These are phyloP conservation scores for Gallirallus australis DNA, from an alignment of 2,797 vertebrate species.

Conservation along the genomic window DNA sequence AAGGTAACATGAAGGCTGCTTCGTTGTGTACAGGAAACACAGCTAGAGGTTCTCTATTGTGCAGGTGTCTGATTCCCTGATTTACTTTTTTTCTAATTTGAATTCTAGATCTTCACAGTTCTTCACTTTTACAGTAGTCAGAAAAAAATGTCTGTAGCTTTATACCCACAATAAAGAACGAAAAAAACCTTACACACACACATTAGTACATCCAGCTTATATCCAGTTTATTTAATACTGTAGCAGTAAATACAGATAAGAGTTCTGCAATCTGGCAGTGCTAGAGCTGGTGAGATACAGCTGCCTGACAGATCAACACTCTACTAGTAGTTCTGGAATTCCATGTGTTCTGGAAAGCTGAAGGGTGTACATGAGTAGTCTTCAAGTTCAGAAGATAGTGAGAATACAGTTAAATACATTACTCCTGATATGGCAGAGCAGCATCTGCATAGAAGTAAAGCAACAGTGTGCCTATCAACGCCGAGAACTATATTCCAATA, in stretches of 20 bases:
- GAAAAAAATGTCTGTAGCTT: background rate
- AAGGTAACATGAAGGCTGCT: background rate
- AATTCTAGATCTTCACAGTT: background rate
- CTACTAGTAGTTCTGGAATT: background rate
- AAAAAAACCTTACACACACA: accelerated
- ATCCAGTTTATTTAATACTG: slow-evolving; percentile 48
- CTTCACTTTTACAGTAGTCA: background rate
- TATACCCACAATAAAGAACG: background rate
- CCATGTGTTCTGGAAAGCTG: background rate
- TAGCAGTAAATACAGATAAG: background rate
- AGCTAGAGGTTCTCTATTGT: background rate
- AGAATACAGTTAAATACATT: background rate
- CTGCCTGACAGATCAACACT: background rate
- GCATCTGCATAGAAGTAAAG: background rate
- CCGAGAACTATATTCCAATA: background rate
- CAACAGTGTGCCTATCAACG: background rate
- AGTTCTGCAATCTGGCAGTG: background rate
- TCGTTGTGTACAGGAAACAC: background rate
- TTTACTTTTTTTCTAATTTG: background rate
- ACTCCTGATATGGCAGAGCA: background rate
- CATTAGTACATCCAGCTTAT: background rate
- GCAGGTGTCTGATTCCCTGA: background rate
- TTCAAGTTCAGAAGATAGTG: background rate
- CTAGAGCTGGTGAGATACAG: background rate
- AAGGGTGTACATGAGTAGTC: background rate